These are phyloP conservation scores for Ligdia adustata DNA, from an alignment of 2,888 invertebrate genomes.

Conservation along the genomic window DNA sequence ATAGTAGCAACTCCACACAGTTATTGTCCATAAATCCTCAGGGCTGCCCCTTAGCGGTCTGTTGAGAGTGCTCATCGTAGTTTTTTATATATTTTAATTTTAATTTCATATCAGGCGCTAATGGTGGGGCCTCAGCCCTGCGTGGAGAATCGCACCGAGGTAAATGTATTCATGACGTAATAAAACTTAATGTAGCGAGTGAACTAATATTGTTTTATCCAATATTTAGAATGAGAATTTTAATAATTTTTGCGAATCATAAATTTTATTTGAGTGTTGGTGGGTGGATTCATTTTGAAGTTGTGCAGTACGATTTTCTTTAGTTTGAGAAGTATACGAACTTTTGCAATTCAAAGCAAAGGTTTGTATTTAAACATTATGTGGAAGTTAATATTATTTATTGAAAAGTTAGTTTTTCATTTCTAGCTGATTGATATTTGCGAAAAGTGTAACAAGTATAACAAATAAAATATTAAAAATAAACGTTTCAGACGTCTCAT, in stretches of 20 bases:
- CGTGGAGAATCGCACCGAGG: constrained; percentile 76
- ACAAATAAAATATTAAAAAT: no score
- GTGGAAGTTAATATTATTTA: no score
- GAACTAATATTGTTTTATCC: constrained; percentile 84
- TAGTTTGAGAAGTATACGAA: no score
- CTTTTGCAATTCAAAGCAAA: no score
- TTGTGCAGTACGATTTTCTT: no score
- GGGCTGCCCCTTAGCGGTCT: constrained; percentile 82
- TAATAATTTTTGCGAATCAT: constrained; percentile 73
- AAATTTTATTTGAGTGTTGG: constrained; percentile 61
- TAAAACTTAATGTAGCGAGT: constrained; percentile 82
- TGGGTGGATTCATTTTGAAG: constrained; percentile 30
- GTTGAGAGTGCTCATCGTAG: constrained; percentile 75
- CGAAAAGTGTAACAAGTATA: no score
- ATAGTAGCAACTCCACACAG: constrained; percentile 49
- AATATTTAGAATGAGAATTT: constrained; percentile 78
- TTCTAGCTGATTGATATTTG: no score
- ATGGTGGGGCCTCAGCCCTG: constrained; percentile 79
- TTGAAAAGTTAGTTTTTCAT: no score
- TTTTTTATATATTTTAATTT: constrained; percentile 84
- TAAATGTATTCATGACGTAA: constrained; percentile 79
- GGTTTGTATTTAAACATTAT: no score
- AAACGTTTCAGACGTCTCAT: no score
- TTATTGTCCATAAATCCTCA: constrained; percentile 68
- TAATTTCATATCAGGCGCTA: constrained; percentile 83